Percentiles rank a stretch among this genome's conserved stretches.
Conservation (phyloP, 2,113 vertebrate genomes). For the Forbesichthys agassizii region DNA sequence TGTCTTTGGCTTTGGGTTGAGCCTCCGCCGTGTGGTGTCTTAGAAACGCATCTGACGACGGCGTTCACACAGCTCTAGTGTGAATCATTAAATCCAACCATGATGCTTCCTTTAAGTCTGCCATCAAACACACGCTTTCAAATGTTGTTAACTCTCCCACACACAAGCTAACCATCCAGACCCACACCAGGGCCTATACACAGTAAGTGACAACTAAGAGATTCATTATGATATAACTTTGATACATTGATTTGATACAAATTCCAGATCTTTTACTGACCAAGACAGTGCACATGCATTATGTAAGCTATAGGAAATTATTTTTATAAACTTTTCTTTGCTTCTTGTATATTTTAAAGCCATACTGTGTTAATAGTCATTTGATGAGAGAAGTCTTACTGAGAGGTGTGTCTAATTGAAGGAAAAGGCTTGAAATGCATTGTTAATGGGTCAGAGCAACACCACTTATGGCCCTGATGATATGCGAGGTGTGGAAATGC, state of each 20-base stretch:
- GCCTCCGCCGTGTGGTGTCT: conserved; percentile 27
- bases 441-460: conserved; percentile 74
- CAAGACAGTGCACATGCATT: too few relatives aligned
- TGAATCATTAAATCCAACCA: conserved; percentile 35
- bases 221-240: too few relatives aligned
- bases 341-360: conserved; percentile 35
- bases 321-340: conserved; percentile 21
- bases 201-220: background rate
- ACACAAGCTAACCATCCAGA: background rate
- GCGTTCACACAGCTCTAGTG: conserved; percentile 26
- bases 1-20: conserved; percentile 60
- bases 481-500: conserved; percentile 75
- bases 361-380: conserved; percentile 57
- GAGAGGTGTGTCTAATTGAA: conserved; percentile 72
- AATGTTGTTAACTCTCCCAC: too few relatives aligned
- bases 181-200: background rate
- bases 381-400: conserved; percentile 63
- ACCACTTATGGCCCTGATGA: conserved; percentile 69
- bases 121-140: too few relatives aligned
- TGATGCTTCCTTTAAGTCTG: conserved; percentile 14
- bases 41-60: conserved; percentile 23
- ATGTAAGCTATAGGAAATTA: too few relatives aligned
- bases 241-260: too few relatives aligned
- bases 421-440: conserved; percentile 76
- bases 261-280: too few relatives aligned